These are phyloP conservation scores for Neosilurus mollespiculum DNA, from an alignment of 2,797 vertebrate species.

Conservation along the genomic window DNA sequence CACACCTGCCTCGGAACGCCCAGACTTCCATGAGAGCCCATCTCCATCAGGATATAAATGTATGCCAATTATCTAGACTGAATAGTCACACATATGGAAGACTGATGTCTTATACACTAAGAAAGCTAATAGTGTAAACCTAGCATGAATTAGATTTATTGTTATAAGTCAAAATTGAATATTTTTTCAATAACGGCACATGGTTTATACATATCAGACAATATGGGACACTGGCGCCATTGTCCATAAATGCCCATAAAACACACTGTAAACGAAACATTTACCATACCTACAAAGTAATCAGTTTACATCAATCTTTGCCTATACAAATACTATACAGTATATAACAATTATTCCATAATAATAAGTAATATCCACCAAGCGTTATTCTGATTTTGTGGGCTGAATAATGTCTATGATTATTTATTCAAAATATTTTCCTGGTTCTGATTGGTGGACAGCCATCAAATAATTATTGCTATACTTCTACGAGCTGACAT, in stretches of 20 bases:
- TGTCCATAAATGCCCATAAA: background rate
- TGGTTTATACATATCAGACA: background rate
- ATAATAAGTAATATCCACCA: too few relatives aligned
- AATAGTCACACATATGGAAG: conserved; percentile 12
- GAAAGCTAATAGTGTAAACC: background rate
- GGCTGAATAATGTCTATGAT: too few relatives aligned
- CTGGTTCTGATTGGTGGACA: too few relatives aligned
- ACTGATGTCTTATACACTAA: background rate
- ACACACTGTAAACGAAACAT: background rate
- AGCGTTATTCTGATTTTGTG: too few relatives aligned
- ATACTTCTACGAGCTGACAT: too few relatives aligned
- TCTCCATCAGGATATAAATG: conserved; percentile 41
- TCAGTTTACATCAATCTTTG: background rate
- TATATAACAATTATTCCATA: too few relatives aligned
- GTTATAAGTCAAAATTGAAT: background rate
- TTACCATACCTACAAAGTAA: background rate
- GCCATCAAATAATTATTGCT: too few relatives aligned
- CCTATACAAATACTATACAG: background rate
- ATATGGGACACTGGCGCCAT: background rate
- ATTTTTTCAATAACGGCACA: background rate
- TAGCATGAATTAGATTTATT: background rate
- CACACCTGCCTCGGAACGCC: conserved; percentile 32
- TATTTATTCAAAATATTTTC: too few relatives aligned
- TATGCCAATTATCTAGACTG: conserved; percentile 26
- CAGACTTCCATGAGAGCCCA: conserved; percentile 46